Evolutionary conservation across 2,797 vertebrate species (phyloP).

Genomic region (Salarias fasciatus): DNA sequence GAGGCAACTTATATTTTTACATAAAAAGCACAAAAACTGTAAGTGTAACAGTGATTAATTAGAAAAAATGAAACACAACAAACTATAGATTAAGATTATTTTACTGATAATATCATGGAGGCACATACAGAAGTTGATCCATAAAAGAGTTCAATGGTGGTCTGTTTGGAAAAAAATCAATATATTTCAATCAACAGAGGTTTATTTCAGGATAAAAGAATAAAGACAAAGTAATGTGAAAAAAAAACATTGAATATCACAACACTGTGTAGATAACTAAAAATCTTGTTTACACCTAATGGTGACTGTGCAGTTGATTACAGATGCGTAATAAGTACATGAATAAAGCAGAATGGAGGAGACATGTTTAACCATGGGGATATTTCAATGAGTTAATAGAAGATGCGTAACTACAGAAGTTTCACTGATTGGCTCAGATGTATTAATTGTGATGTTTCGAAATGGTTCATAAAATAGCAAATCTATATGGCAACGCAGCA

Average conservation of each 20-base stretch:
- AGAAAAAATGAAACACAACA: slow-evolving; percentile 28
- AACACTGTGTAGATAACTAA: slow-evolving; percentile 12
- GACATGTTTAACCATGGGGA: not conserved
- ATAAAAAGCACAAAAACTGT: slow-evolving; percentile 18
- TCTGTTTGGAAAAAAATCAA: slow-evolving; percentile 20
- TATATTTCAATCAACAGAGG: slow-evolving; percentile 5
- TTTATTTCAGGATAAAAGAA: slow-evolving; percentile 35
- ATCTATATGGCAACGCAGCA: slow-evolving; percentile 11
- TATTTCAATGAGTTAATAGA: slow-evolving; percentile 4
- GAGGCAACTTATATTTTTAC: slow-evolving; percentile 24
- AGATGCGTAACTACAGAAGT: slow-evolving; percentile 3
- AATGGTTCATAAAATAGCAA: slow-evolving; percentile 6
- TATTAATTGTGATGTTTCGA: slow-evolving; percentile 13
- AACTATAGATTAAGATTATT: slow-evolving; percentile 7
- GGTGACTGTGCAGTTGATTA: slow-evolving; percentile 4
- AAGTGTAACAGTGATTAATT: slow-evolving; percentile 12
- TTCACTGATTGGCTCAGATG: slow-evolving; percentile 3
- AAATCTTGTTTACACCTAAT: slow-evolving; percentile 32
- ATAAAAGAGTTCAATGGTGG: slow-evolving; percentile 17
- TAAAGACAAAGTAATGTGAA: slow-evolving; percentile 53
- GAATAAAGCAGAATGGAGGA: slow-evolving; percentile 14
- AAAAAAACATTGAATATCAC: slow-evolving; percentile 37
- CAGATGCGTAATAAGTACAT: slow-evolving; percentile 33
- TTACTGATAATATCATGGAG: slow-evolving; percentile 20
- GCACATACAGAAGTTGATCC: slow-evolving; percentile 33